These are phyloP conservation scores for Pyrgilauda ruficollis DNA, from an alignment of 2,113 vertebrate genomes.

Conservation along the genomic window DNA sequence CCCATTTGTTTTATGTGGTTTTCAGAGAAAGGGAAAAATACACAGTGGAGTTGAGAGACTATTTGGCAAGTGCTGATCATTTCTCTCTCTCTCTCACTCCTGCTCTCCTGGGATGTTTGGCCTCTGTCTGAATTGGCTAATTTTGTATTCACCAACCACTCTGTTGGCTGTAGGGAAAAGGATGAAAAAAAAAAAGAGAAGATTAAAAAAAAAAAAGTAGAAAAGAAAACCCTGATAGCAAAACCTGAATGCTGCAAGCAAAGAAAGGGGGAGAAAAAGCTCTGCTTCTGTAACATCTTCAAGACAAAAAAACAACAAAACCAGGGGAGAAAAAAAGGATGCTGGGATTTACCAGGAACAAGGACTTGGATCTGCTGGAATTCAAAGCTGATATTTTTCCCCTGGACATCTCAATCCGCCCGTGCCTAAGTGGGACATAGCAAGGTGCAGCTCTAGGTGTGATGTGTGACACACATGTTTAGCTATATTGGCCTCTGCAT, in stretches of 20 bases:
- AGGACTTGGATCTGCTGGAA: not conserved
- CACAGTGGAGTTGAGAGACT: not conserved
- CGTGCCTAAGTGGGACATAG: not conserved
- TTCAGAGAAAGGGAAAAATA: not conserved
- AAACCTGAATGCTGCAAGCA: slow-evolving; percentile 17
- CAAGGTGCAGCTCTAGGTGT: not conserved
- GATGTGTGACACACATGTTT: not conserved
- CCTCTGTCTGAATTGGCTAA: slow-evolving; percentile 43
- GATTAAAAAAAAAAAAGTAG: not conserved
- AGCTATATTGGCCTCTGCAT: not conserved
- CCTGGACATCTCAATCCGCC: not conserved
- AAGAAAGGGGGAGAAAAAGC: not conserved
- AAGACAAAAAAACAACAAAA: not conserved
- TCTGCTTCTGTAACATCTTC: not conserved
- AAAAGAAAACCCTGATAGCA: not conserved
- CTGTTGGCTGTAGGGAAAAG: slow-evolving; percentile 5
- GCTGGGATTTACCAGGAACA: not conserved
- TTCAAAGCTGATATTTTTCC: not conserved
- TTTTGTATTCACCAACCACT: slow-evolving; percentile 47
- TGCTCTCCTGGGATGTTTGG: slow-evolving; percentile 16
- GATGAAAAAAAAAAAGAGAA: not conserved
- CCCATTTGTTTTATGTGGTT: slow-evolving; percentile 1
- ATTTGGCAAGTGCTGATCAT: slow-evolving; percentile 8
- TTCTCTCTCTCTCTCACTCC: slow-evolving; percentile 2
- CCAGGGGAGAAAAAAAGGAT: not conserved